These are phyloP conservation scores for Balanococcus diminutus DNA, from an alignment of 2,888 invertebrate species.

Conservation along the genomic window DNA sequence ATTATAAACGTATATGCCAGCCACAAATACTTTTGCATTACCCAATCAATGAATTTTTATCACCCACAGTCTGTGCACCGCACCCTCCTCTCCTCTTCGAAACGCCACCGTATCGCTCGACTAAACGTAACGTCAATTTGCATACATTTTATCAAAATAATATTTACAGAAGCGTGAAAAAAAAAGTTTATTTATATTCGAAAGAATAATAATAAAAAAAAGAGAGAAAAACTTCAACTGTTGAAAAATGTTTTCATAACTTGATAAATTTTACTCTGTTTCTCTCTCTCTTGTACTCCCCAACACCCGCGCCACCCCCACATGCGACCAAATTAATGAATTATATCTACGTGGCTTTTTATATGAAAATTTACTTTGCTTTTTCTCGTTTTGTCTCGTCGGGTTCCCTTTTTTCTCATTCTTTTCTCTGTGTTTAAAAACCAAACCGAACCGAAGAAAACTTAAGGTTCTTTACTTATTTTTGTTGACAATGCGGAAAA, in stretches of 20 bases:
- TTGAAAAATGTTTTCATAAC: background rate
- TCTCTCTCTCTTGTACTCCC: background rate
- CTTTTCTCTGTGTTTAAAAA: background rate
- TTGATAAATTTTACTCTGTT: background rate
- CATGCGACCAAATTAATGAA: background rate
- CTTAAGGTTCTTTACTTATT: slow-evolving; percentile 20
- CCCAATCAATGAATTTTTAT: slow-evolving; percentile 29
- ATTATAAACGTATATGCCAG: background rate
- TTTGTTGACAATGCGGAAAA: slow-evolving; percentile 42
- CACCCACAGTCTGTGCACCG: background rate
- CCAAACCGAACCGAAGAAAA: background rate
- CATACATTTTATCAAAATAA: slow-evolving; percentile 20
- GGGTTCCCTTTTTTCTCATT: background rate
- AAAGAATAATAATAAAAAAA: too few relatives aligned
- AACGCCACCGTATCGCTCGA: background rate
- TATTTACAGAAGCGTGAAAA: slow-evolving; percentile 30
- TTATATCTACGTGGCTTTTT: slow-evolving; percentile 33
- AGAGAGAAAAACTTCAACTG: background rate
- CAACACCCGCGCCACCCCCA: background rate
- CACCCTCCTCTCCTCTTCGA: background rate
- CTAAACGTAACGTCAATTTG: background rate
- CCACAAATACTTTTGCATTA: background rate
- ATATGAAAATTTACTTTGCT: slow-evolving; percentile 6
- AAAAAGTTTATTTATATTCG: background rate
- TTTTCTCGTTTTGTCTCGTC: too few relatives aligned